Evolutionary conservation across 2,888 invertebrate genomes (phyloP), one percentile per base, ranked within the genome.

Genomic region (Tetragonula carbonaria): DNA sequence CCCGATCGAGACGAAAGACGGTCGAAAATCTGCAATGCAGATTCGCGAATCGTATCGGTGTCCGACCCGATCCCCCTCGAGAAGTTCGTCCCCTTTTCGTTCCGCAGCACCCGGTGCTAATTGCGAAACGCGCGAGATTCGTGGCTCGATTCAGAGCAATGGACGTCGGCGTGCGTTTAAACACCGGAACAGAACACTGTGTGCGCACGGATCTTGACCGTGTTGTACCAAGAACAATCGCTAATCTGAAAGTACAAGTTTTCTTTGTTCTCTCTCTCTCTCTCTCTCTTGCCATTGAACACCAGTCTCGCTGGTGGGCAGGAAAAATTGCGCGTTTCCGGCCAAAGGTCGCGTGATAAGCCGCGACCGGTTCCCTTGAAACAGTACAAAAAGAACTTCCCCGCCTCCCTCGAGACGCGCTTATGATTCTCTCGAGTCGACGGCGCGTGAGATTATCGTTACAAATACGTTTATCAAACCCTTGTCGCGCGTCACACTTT

Each of bases 171-270:
- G 62, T 38, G 53, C 28, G 74, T 74, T 74, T 68, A 74, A 76
- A 70, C 57, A 63, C 65, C 75, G 75, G 55, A 80, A 55, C 59
- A 57, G 74, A 55, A 65, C 75, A 65, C 70, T 33, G 55, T 55
- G 28, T n/a, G 33, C 38, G 45, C 18, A n/a, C 38, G 57, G 14
- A 65, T 71, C 53, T 57, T n/a, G 21, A 51, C 38, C 45, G 45
- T n/a, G 14, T 57, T n/a, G 62, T 51, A 51, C 28, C 16, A 23
- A 51, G 50, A 73, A 23, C 53, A 73, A 74, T 78, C 68, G 45
- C 63, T 55, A 33, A 75, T 70, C 75, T 75, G 45, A 68, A 74
- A 68, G 62, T 80, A 80, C 68, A 75, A 80, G 68, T 68, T 65
- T 57, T 66, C 55, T 55, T 76, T 38, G 33, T 59, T 55, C 76